Conservation (phyloP, 2,888 invertebrate genomes). For the Monochamus alternatus region DNA sequence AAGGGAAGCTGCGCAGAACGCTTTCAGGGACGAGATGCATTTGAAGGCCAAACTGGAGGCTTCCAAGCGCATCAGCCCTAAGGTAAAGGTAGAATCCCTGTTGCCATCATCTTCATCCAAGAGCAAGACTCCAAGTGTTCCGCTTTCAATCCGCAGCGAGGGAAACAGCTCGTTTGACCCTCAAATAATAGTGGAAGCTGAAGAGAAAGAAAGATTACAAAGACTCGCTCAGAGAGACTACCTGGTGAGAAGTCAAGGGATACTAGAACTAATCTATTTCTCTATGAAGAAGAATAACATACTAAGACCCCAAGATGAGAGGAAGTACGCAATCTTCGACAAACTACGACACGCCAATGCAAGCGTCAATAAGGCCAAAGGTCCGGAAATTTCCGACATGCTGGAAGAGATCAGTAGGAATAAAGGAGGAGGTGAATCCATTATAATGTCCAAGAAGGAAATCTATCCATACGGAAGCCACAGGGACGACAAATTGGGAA, state of each 20-base stretch:
- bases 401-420: constrained; percentile 62
- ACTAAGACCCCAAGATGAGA: constrained; percentile 77
- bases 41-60: constrained; percentile 76
- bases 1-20: constrained; percentile 82
- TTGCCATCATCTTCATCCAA: constrained; percentile 40
- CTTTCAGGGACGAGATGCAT: constrained; percentile 80
- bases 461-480: constrained; percentile 41
- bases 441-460: constrained; percentile 41
- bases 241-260: constrained; percentile 80
- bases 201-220: constrained; percentile 81
- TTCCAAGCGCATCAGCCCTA: constrained; percentile 70
- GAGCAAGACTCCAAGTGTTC: constrained; percentile 44
- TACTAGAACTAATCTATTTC: constrained; percentile 80
- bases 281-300: constrained; percentile 81
- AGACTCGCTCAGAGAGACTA: constrained; percentile 80
- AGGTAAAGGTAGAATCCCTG: constrained; percentile 41
- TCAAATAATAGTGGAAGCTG: constrained; percentile 79
- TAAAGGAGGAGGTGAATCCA: constrained; percentile 50
- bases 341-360: constrained; percentile 63
- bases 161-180: constrained; percentile 75
- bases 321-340: constrained; percentile 78
- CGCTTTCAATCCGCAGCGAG: constrained; percentile 41
- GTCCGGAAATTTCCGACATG: constrained; percentile 66
- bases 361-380: constrained; percentile 54
- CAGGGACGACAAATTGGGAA: constrained; percentile 8